A percentile compares a stretch with the other conserved stretches of the same genome.
Conservation (phyloP, 2,888 invertebrate species). For the Lasioglossum pauxillum region DNA sequence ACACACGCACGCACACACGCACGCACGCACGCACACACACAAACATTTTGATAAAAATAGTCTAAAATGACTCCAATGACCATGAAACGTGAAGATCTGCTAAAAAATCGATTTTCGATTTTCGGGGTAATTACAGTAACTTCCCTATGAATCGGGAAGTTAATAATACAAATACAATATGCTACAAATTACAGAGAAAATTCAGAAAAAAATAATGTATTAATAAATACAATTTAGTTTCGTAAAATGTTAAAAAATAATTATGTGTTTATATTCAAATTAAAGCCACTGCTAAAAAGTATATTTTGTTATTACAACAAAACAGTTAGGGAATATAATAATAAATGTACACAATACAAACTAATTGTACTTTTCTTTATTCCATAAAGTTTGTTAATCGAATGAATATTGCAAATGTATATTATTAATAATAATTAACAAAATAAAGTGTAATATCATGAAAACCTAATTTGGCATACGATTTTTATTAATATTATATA, state of each 20-base stretch:
- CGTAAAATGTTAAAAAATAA: no score
- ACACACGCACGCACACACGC: no score
- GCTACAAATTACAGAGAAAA: neutral
- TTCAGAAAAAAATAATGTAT: neutral
- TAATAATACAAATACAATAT: no score
- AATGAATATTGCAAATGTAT: neutral
- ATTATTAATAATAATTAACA: neutral
- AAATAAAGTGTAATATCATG: neutral
- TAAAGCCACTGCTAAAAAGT: neutral
- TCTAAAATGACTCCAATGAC: no score
- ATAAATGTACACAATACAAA: neutral
- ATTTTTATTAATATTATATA: no score
- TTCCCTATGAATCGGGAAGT: no score
- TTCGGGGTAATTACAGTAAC: no score
- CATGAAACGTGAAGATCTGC: no score
- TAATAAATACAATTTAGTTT: no score
- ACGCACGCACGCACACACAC: no score
- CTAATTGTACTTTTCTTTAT: neutral
- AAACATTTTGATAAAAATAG: no score
- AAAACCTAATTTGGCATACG: neutral
- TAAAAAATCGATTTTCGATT: no score
- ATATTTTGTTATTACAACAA: neutral
- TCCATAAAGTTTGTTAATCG: neutral
- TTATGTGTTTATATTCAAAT: neutral
- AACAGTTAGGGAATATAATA: neutral